These are phyloP conservation scores for Procavia capensis DNA, from an alignment of 2,113 vertebrate species.

Conservation along the genomic window DNA sequence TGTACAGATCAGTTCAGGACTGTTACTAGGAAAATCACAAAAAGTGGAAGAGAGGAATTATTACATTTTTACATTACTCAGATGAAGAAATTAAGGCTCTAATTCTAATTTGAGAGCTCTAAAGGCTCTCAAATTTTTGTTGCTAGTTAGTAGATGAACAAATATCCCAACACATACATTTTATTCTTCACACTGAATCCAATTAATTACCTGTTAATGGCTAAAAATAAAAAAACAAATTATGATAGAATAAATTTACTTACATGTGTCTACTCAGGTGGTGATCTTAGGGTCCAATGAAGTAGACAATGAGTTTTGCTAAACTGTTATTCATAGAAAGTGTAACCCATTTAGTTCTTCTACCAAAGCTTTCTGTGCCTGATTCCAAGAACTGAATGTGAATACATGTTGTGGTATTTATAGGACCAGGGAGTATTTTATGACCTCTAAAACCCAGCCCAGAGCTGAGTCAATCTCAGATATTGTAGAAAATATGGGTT, in stretches of 20 bases:
- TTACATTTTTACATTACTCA: background rate
- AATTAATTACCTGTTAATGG: background rate
- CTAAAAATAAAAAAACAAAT: constrained; percentile 24
- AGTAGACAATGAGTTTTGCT: background rate
- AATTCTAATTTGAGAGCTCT: no score
- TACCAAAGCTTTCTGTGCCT: background rate
- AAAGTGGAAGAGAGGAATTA: background rate
- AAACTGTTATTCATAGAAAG: background rate
- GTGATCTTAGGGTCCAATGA: background rate
- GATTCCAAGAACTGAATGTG: background rate
- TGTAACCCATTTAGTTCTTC: background rate
- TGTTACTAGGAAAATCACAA: background rate
- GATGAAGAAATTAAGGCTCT: background rate
- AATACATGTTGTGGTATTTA: background rate
- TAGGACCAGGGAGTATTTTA: background rate
- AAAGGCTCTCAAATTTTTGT: background rate
- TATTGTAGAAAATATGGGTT: background rate
- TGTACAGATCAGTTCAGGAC: background rate
- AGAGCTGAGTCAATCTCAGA: background rate
- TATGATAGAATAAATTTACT: background rate
- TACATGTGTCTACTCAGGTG: background rate
- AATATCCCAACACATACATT: background rate
- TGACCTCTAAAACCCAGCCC: background rate
- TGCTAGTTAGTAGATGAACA: background rate
- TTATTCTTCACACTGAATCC: background rate